Conservation (phyloP, 2,888 invertebrate species). For the Desoria tigrina region DNA sequence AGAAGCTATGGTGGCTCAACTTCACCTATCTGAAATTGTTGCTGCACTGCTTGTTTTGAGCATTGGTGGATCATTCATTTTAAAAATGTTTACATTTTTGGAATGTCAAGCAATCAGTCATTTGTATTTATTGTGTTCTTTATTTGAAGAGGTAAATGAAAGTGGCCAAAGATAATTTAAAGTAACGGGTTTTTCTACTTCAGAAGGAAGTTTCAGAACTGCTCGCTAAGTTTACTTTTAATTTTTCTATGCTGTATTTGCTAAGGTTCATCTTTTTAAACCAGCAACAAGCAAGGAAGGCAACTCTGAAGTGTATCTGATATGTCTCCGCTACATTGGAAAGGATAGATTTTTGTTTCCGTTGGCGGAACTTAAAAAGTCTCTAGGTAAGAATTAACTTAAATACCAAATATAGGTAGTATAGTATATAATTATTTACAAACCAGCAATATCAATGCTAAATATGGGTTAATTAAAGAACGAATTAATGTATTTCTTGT, state of each 20-base stretch:
- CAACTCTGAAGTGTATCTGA: slow-evolving; percentile 88
- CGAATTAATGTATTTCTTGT: neutral
- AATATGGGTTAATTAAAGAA: neutral
- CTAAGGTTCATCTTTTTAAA: slow-evolving; percentile 73
- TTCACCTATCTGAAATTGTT: slow-evolving; percentile 82
- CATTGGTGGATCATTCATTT: slow-evolving; percentile 73
- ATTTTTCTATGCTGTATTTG: slow-evolving; percentile 2
- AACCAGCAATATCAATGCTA: no score
- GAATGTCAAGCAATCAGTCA: slow-evolving; percentile 78
- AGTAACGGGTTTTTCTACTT: neutral
- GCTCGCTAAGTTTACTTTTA: slow-evolving; percentile 9
- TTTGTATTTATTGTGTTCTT: slow-evolving; percentile 74
- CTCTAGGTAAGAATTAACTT: slow-evolving; percentile 24
- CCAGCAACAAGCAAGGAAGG: slow-evolving; percentile 92
- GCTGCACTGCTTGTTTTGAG: slow-evolving; percentile 72
- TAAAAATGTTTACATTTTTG: slow-evolving; percentile 89
- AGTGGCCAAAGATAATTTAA: neutral
- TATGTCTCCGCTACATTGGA: slow-evolving; percentile 69
- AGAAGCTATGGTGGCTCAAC: slow-evolving; percentile 72
- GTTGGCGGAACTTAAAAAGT: slow-evolving; percentile 58
- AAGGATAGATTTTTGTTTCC: slow-evolving; percentile 57
- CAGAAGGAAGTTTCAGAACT: neutral
- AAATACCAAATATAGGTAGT: neutral
- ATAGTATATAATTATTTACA: neutral
- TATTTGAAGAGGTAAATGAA: slow-evolving; percentile 64